Percentiles rank a stretch among this genome's conserved stretches.
These are phyloP conservation scores for Cheumatopsyche charites DNA, from an alignment of 1,140 invertebrate genomes.

Conservation along the genomic window DNA sequence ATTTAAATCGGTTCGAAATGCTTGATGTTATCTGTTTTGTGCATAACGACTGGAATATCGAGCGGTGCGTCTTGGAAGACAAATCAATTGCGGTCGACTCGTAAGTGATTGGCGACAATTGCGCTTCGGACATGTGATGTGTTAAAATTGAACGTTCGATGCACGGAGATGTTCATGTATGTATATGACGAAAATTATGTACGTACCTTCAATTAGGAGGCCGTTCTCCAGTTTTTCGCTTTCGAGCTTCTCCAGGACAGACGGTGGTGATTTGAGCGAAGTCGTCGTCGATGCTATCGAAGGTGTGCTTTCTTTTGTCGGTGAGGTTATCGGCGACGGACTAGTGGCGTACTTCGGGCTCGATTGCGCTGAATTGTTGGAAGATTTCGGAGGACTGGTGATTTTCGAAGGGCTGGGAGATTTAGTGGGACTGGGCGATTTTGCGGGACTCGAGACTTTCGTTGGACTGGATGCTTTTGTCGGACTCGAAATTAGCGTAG, in stretches of 20 bases:
- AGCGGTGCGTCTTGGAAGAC: too few species aligned
- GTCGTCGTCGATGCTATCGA: neutral
- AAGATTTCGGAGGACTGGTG: neutral
- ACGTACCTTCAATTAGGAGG: neutral
- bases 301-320: neutral
- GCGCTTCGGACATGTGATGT: neutral
- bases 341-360: neutral
- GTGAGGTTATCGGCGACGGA: neutral
- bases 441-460: neutral
- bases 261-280: neutral
- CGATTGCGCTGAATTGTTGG: neutral
- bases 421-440: neutral
- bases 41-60: too few species aligned
- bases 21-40: too few species aligned
- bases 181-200: neutral
- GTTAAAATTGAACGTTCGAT: too few species aligned
- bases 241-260: neutral
- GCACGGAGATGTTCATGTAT: neutral
- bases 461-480: neutral
- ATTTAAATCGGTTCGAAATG: too few species aligned
- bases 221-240: neutral
- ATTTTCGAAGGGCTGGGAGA: neutral
- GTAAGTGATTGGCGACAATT: neutral
- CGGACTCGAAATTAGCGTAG: conserved; percentile 53
- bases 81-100: too few species aligned